These are phyloP conservation scores for Icerya purchasi DNA, from an alignment of 2,888 invertebrate species.

Conservation along the genomic window DNA sequence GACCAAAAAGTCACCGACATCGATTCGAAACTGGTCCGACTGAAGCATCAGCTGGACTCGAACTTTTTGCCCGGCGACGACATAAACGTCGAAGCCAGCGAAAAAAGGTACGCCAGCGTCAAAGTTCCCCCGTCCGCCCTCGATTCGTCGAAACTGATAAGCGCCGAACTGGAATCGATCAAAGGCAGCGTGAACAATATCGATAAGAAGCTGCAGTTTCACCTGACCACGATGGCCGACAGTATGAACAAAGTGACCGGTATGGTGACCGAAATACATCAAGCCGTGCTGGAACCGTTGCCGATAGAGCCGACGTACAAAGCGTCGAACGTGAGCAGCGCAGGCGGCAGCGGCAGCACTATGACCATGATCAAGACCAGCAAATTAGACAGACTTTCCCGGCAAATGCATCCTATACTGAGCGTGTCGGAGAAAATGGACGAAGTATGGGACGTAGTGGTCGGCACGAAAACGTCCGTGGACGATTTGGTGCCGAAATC, in stretches of 20 bases:
- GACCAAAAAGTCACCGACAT: conserved; percentile 70
- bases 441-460: conserved; percentile 74
- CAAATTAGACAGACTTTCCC: conserved; percentile 58
- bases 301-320: conserved; percentile 28
- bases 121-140: no score
- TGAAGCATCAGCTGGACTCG: conserved; percentile 64
- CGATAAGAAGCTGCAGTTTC: conserved; percentile 57
- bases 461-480: conserved; percentile 69
- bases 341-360: conserved; percentile 26
- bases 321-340: conserved; percentile 29
- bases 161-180: conserved; percentile 58
- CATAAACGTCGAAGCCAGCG: conserved; percentile 67
- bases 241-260: conserved; percentile 51
- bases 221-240: conserved; percentile 41
- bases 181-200: conserved; percentile 38
- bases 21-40: conserved; percentile 49
- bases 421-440: conserved; percentile 72
- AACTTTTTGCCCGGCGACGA: conserved; percentile 62
- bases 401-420: conserved; percentile 64
- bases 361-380: conserved; percentile 37
- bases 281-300: conserved; percentile 55
- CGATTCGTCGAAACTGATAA: conserved; percentile 62
- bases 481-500: conserved; percentile 70
- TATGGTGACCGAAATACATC: conserved; percentile 61
- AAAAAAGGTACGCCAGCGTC: conserved; percentile 54